Base-by-base conservation (phyloP, 1,140 invertebrate species). In the Antheraea mylitta region DNA sequence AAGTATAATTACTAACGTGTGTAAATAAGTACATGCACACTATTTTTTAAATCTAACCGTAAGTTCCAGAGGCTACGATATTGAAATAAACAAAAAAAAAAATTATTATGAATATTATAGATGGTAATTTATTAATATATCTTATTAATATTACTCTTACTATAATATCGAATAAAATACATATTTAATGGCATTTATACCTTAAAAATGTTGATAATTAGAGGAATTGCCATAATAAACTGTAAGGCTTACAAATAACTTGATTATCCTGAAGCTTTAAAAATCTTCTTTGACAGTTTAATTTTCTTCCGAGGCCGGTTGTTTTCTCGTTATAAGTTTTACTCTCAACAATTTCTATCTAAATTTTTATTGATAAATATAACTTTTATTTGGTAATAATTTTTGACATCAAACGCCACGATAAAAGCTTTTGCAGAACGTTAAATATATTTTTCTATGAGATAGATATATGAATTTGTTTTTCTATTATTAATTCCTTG, bases 271-370 rank as follows among this genome's bases (percentile, higher is more conserved):
- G 58, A 18, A 68, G 69, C 66, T 63, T 74, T 62, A 68, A 73
- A 69, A 74, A 74, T 74, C 72, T 67, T 66, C 69, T 70, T 74
- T 70, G 69, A 66, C 69, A 67, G 60, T 70, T 70, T 70, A 68
- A 74, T 68, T 74, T 70, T 70, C 66, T 71, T 65, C 68, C 68
- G 30, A 71, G 67, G 64, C 67, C 64, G 73, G n/a, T 66, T 68
- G 71, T 71, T 71, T 72, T 71, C 64, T 64, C 68, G 38, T 69
- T 66, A 67, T 71, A 66, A 71, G 53, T 66, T 69, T 53, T 73
- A 63, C 65, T 48, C 66, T 70, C 70, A 69, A 72, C 68, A 69
- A 62, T 18, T 70, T 68, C 59, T 61, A 65, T 66, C 53, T 66
- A 59, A 36, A 66, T 66, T 66, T 66, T 66, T 66, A 66, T 66